A percentile compares a stretch with the other conserved stretches of the same genome.
These are phyloP conservation scores for Ptychodera flava DNA, from an alignment of 35 echinoderm and acorn worm species.

Conservation along the genomic window DNA sequence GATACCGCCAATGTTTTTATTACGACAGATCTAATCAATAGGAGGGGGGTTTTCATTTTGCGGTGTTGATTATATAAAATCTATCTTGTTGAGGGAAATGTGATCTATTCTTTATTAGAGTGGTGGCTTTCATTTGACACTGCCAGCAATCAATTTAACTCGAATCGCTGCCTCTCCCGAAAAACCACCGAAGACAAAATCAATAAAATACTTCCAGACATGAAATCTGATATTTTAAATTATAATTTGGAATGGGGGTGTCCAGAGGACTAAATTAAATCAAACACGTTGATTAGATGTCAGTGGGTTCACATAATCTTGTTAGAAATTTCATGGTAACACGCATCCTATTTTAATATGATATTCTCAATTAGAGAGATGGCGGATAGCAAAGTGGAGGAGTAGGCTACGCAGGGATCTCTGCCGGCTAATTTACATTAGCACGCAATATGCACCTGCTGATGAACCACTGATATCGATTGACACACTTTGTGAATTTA, in stretches of 20 bases:
- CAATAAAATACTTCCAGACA: not conserved
- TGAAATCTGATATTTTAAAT: not conserved
- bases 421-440: too few relatives aligned
- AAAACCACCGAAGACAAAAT: not conserved
- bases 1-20: too few relatives aligned
- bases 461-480: too few relatives aligned
- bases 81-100: not conserved
- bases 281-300: not conserved
- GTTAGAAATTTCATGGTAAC: too few relatives aligned
- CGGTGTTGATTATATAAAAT: not conserved
- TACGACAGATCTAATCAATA: not conserved
- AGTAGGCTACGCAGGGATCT: too few relatives aligned
- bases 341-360: not conserved
- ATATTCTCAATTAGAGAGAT: too few relatives aligned
- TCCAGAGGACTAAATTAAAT: not conserved
- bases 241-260: not conserved
- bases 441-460: too few relatives aligned
- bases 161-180: not conserved
- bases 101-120: not conserved
- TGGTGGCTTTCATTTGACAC: not conserved
- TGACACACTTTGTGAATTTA: too few relatives aligned
- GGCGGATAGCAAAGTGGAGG: too few relatives aligned
- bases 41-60: not conserved
- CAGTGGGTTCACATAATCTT: not conserved
- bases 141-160: not conserved